Percentiles rank a stretch among this genome's conserved stretches.
Conservation (phyloP, 2,113 vertebrate genomes). For the Calidris pugnax region DNA sequence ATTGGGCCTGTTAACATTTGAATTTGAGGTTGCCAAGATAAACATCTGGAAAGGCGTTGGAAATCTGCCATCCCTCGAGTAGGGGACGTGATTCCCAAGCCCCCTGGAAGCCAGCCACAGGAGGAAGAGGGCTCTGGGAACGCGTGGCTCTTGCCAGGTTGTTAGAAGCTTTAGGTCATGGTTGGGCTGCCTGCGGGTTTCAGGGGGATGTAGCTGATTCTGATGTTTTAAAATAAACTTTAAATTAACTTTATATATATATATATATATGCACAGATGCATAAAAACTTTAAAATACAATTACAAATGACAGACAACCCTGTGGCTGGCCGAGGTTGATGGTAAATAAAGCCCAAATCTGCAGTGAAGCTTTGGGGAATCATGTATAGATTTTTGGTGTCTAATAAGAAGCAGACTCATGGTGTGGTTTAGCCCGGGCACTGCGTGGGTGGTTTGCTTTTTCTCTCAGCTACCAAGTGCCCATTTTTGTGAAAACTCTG, state of each 20-base stretch:
- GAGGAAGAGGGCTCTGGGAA: constrained; percentile 9
- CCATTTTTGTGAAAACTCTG: background rate
- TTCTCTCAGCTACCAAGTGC: background rate
- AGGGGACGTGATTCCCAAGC: background rate
- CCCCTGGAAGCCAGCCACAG: background rate
- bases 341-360: background rate
- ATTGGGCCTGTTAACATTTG: background rate
- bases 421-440: background rate
- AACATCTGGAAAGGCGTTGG: constrained; percentile 44
- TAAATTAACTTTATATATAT: background rate
- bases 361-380: background rate
- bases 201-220: background rate
- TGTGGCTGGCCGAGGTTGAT: background rate
- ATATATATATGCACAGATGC: rapidly evolving
- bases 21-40: background rate
- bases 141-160: background rate
- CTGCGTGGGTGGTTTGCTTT: background rate
- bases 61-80: background rate
- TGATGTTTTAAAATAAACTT: background rate
- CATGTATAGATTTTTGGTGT: background rate
- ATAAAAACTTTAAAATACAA: background rate
- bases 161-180: background rate
- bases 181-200: background rate
- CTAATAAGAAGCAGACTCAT: background rate
- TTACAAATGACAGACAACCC: background rate